Evolutionary conservation across 2,888 invertebrate species (phyloP), one percentile per base, ranked within the genome.

Genomic region (Pterostichus niger): DNA sequence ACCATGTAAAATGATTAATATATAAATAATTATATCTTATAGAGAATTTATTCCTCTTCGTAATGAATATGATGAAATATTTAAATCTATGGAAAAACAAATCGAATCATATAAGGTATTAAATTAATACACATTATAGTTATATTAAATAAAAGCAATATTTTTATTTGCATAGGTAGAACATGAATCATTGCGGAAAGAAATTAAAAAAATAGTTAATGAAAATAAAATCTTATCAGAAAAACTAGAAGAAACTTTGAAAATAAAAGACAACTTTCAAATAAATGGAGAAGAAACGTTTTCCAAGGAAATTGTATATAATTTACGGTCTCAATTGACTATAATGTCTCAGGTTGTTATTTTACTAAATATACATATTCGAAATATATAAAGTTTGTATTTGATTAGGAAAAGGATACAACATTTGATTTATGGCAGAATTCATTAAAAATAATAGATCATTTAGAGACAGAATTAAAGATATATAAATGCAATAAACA

Each of bases 341-440:
- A 85, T 86, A 1, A 85, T 90, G n/a, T 85, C 87, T 56, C 85
- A 88, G 86, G 89, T 90, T 87, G 6, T 52, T 71, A 44, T 68
- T 44, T 40, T 44, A 85, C 61, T 54, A 79, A 49, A 56, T 33
- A n/a, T 64, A 75, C 81, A 31, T 40, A 17, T 24, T 5, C 10
- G 6, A 13, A 40, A 13, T 68, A 40, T 44, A 15, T 68, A 24
- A 59, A 73, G 6, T 13, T 49, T 15, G 35, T 75, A 82, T 81
- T 78, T 64, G 87, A 88, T 71, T 86, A 93, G 92, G 95, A 96
- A 90, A 93, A 94, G 86, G 92, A 93, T 75, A 93, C 93, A 0
- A 90, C 94, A 1, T 91, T 92, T 64, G 91, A 93, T 15, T 88
- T 95, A 46, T 95, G 95, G 93, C 93, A 93, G 87, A 93, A 93